Conservation (phyloP, 2,113 vertebrate species). For the Emydura subglobosa region DNA sequence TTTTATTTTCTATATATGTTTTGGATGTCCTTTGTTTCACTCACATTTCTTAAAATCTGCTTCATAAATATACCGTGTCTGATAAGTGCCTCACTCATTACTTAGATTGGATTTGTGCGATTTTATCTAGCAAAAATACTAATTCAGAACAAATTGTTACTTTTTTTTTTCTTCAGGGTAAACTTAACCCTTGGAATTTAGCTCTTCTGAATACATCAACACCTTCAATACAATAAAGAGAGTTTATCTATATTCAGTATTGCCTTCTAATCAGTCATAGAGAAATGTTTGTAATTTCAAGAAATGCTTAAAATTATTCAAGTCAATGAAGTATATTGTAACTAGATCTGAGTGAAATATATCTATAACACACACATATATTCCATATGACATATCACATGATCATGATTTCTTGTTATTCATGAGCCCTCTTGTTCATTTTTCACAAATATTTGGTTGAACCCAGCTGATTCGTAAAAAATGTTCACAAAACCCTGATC, state of each 20-base stretch:
- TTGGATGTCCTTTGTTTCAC: constrained; percentile 12
- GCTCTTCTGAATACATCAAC: background rate
- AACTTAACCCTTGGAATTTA: constrained; percentile 24
- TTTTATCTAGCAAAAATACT: constrained; percentile 27
- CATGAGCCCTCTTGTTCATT: background rate
- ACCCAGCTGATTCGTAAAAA: background rate
- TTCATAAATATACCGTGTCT: background rate
- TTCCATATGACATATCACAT: background rate
- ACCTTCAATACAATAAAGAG: constrained; percentile 6
- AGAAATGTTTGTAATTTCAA: background rate
- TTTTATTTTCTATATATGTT: background rate
- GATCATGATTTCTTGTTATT: background rate
- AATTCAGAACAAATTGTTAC: constrained; percentile 27
- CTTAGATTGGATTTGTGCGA: constrained; percentile 1
- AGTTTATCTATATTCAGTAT: background rate
- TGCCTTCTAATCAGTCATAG: background rate
- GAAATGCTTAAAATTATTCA: background rate
- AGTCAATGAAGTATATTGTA: background rate
- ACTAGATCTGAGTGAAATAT: background rate
- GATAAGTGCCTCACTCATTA: constrained; percentile 21
- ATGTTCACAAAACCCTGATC: background rate
- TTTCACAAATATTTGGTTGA: background rate
- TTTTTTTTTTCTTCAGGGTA: background rate
- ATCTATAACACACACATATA: background rate
- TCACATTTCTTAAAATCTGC: constrained; percentile 27